phyloP scores from a whole-genome alignment of 2,797 vertebrate species.

The Xiphorhynchus erythropygius region DNA sequence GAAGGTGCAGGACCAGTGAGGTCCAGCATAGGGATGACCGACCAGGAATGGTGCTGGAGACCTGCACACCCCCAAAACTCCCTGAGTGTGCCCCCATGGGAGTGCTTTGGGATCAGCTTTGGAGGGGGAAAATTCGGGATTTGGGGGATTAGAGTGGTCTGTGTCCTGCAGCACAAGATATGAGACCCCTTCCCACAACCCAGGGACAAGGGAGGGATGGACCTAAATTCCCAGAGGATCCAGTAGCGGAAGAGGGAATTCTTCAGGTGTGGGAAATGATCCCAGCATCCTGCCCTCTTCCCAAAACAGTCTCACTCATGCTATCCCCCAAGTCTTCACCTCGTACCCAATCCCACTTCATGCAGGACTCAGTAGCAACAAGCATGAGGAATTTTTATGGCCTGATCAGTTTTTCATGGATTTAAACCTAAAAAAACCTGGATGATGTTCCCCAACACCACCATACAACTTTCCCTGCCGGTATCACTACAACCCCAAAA shows the following conservation, averaged over 20 bases:
- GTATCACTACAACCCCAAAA: background rate
- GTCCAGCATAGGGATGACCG: too few relatives aligned
- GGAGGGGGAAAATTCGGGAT: background rate
- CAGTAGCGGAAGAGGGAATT: background rate
- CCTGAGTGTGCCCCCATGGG: rapidly evolving
- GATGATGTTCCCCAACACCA: rapidly evolving
- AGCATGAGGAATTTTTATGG: background rate
- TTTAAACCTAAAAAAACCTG: background rate
- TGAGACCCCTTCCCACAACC: background rate
- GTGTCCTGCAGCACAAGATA: background rate
- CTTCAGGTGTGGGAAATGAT: background rate
- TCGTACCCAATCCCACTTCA: background rate
- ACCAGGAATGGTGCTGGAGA: background rate
- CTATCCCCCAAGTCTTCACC: background rate
- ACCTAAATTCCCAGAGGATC: background rate
- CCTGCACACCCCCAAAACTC: background rate
- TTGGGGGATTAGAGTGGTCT: rapidly evolving
- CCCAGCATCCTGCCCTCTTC: background rate
- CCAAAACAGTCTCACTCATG: background rate
- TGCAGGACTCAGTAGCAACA: rapidly evolving
- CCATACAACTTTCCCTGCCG: rapidly evolving
- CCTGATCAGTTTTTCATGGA: background rate
- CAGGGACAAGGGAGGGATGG: rapidly evolving
- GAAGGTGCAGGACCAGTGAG: background rate
- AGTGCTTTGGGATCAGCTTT: background rate